These are phyloP conservation scores for Drosophila lutescens DNA, from an alignment of 2,888 invertebrate genomes.

Conservation along the genomic window DNA sequence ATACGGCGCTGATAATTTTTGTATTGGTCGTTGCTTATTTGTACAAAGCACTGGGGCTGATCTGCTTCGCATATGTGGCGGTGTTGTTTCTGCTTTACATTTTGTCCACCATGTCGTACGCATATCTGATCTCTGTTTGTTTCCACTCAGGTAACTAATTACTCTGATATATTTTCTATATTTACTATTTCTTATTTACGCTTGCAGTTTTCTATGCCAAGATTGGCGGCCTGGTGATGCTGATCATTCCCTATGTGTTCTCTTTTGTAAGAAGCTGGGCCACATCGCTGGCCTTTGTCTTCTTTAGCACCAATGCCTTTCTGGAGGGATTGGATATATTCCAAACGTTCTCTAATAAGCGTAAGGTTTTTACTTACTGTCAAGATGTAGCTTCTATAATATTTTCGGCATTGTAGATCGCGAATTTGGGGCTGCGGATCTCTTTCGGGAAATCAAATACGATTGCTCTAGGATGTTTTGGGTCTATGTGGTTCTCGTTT, in stretches of 20 bases:
- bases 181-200: background rate
- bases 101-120: slow-evolving; percentile 80
- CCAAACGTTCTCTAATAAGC: slow-evolving; percentile 82
- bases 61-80: slow-evolving; percentile 61
- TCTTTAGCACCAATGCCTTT: slow-evolving; percentile 80
- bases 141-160: slow-evolving; percentile 81
- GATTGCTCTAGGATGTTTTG: slow-evolving; percentile 65
- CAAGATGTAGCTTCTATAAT: background rate
- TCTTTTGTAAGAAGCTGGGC: slow-evolving; percentile 69
- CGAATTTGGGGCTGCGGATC: slow-evolving; percentile 61
- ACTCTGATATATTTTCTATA: background rate
- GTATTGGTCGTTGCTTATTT: slow-evolving; percentile 62
- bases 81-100: slow-evolving; percentile 75
- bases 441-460: slow-evolving; percentile 74
- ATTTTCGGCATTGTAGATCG: slow-evolving; percentile 63
- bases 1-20: slow-evolving; percentile 59
- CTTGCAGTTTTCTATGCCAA: slow-evolving; percentile 82
- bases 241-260: slow-evolving; percentile 80
- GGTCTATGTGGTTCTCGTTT: slow-evolving; percentile 71
- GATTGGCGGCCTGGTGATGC: slow-evolving; percentile 81
- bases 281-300: slow-evolving; percentile 57
- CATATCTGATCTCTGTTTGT: slow-evolving; percentile 82
- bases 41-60: slow-evolving; percentile 70
- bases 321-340: slow-evolving; percentile 80
- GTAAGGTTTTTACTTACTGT: slow-evolving; percentile 56